Evolutionary conservation across 23 tunicate genomes (phyloP).

Genomic region (Ciona savignyi): DNA sequence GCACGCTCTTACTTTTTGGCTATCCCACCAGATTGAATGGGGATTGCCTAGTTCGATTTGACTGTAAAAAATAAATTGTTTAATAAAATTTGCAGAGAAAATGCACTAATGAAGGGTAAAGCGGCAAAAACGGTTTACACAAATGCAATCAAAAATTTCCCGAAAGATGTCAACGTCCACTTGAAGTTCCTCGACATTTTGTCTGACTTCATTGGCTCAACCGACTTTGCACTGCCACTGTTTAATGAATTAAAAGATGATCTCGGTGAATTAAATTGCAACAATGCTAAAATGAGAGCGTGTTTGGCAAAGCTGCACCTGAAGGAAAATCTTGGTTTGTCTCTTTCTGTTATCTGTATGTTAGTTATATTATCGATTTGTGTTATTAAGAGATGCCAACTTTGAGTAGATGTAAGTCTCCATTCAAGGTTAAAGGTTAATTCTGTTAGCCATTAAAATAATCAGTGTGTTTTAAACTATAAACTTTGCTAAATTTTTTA

Average conservation of each 20-base stretch:
- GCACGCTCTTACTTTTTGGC: too few relatives aligned
- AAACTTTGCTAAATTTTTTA: too few relatives aligned
- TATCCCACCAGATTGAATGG: too few relatives aligned
- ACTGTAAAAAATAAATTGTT: neutral
- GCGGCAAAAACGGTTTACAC: conserved; percentile 59
- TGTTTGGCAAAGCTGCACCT: conserved; percentile 59
- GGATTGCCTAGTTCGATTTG: too few relatives aligned
- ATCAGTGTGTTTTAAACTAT: too few relatives aligned
- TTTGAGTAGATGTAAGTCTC: too few relatives aligned
- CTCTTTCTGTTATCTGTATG: too few relatives aligned
- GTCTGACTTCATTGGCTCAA: conserved; percentile 12
- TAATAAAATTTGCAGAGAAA: conserved; percentile 5
- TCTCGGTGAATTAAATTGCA: conserved; percentile 7
- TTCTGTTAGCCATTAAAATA: too few relatives aligned
- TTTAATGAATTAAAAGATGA: conserved; percentile 25
- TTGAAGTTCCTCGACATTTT: conserved; percentile 33
- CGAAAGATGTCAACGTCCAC: conserved; percentile 24
- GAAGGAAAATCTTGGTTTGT: neutral
- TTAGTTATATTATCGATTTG: too few relatives aligned
- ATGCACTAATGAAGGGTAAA: conserved; percentile 47
- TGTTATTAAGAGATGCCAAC: too few relatives aligned
- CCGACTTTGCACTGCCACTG: conserved; percentile 37
- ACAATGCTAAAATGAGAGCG: conserved; percentile 17
- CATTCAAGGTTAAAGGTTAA: too few relatives aligned
- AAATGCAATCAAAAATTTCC: conserved; percentile 32